Conservation (phyloP, 2,797 vertebrate genomes). For the Poecilia velifera region DNA sequence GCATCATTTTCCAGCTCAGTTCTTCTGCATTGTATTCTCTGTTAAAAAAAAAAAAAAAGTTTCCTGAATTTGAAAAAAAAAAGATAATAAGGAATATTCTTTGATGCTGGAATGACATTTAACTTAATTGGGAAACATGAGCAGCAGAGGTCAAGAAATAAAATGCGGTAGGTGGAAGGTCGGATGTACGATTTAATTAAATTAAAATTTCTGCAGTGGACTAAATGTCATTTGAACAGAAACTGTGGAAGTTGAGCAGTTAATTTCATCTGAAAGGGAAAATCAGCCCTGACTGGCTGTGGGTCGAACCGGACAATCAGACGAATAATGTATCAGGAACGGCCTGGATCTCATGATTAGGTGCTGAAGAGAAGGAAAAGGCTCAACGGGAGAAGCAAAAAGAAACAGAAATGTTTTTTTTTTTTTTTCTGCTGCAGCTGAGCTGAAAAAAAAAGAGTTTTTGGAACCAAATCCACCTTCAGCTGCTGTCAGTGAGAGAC, state of each 20-base stretch:
- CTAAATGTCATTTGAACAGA: background rate
- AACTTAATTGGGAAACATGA: constrained; percentile 5
- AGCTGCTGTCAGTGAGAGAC: background rate
- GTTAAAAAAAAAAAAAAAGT: background rate
- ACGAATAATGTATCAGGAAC: background rate
- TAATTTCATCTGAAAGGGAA: background rate
- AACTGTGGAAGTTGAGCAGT: background rate
- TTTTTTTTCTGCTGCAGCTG: background rate
- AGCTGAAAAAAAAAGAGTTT: background rate
- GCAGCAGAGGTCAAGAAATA: background rate
- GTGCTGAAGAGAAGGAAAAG: background rate
- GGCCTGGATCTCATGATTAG: background rate
- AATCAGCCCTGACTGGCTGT: background rate
- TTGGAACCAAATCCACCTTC: background rate
- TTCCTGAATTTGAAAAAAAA: background rate
- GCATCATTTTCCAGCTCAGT: background rate
- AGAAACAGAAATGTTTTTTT: background rate
- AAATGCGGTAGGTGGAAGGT: background rate
- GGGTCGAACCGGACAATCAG: background rate
- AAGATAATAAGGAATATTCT: background rate
- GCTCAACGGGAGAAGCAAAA: background rate
- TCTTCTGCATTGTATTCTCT: background rate
- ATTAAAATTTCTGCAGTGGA: background rate
- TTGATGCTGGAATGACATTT: background rate
- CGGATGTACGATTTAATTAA: background rate